Conservation (phyloP, 2,797 vertebrate species). For the Tachyglossus aculeatus region DNA sequence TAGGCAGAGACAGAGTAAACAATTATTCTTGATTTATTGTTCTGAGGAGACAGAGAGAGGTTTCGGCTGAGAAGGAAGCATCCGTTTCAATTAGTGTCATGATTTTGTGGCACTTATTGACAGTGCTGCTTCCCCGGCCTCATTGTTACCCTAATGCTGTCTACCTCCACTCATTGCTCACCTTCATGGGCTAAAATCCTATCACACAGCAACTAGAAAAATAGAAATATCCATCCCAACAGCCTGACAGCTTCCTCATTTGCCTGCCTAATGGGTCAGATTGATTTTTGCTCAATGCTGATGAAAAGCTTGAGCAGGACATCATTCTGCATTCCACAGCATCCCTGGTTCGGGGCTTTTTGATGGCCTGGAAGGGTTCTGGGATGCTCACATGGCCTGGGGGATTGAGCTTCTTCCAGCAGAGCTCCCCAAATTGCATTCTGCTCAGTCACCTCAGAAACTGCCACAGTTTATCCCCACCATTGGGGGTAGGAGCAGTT, state of each 20-base stretch:
- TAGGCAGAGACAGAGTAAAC: conserved; percentile 49
- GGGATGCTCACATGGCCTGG: not conserved
- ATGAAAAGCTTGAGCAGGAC: conserved; percentile 2
- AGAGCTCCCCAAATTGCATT: not conserved
- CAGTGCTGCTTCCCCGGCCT: conserved; percentile 1
- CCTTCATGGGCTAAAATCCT: not conserved
- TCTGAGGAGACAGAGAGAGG: conserved; percentile 55
- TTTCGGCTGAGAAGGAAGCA: conserved; percentile 35
- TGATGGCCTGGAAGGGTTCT: not conserved
- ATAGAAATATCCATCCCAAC: not conserved
- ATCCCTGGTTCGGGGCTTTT: conserved; percentile 1
- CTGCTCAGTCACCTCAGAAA: not conserved
- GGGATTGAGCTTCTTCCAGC: conserved; percentile 13
- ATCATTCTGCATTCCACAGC: not conserved
- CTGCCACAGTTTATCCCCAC: conserved; percentile 9
- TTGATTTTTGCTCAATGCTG: conserved; percentile 8
- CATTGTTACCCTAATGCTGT: conserved; percentile 20
- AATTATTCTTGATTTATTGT: conserved; percentile 61
- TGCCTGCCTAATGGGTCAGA: not conserved
- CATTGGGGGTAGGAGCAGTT: not conserved
- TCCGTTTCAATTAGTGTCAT: conserved; percentile 60
- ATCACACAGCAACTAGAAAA: not conserved
- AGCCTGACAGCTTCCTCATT: not conserved
- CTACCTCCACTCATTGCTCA: not conserved
- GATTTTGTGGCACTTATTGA: conserved; percentile 47